Percentiles rank a stretch among this genome's conserved stretches.
Conservation (phyloP, 2,797 vertebrate genomes). For the Thamnophis elegans region DNA sequence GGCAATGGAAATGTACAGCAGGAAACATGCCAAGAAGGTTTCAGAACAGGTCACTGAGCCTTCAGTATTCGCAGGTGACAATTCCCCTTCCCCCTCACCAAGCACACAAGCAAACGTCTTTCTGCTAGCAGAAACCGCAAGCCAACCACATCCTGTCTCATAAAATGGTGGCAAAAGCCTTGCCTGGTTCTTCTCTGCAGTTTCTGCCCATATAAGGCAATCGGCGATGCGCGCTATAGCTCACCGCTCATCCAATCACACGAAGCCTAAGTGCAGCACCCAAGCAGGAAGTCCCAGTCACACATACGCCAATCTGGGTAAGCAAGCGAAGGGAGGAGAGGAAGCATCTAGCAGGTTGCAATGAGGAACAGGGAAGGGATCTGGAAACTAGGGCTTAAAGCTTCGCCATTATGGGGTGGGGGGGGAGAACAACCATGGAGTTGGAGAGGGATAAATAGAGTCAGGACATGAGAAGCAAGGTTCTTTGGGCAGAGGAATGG, state of each 20-base stretch:
- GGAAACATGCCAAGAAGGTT: neutral
- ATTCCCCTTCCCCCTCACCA: neutral
- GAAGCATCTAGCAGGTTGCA: neutral
- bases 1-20: neutral
- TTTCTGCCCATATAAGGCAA: slow-evolving; percentile 40
- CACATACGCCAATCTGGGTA: neutral
- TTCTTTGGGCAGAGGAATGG: neutral
- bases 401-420: neutral
- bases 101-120: slow-evolving; percentile 6
- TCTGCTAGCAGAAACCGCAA: slow-evolving; percentile 17
- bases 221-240: neutral
- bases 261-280: slow-evolving; percentile 13
- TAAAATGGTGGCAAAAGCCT: slow-evolving; percentile 16
- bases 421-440: too few species aligned
- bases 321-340: neutral
- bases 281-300: neutral
- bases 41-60: neutral
- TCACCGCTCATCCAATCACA: neutral
- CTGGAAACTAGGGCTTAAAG: neutral
- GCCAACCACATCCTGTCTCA: slow-evolving; percentile 34
- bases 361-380: neutral
- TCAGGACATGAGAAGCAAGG: neutral
- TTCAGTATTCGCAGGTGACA: slow-evolving; percentile 14
- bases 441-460: neutral
- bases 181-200: neutral